Conservation (phyloP, 2,888 invertebrate genomes). For the Linyphia triangularis region DNA sequence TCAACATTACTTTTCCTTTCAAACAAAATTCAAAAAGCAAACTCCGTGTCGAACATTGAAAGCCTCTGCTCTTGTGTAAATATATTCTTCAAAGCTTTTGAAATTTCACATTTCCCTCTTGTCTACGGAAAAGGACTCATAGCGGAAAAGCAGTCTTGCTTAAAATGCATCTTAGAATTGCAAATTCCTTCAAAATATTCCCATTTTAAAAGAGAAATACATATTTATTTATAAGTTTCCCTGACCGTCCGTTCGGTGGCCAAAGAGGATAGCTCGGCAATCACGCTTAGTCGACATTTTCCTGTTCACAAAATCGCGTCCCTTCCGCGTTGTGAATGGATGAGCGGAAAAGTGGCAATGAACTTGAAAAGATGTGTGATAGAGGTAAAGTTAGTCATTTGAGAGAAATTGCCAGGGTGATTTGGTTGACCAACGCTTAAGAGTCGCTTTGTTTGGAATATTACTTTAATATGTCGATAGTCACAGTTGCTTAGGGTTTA, state of each 20-base stretch:
- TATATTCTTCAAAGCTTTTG: no score
- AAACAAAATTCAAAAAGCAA: background rate
- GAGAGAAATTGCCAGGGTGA: background rate
- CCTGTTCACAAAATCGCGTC: background rate
- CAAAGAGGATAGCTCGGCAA: background rate
- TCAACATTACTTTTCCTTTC: background rate
- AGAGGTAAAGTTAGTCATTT: background rate
- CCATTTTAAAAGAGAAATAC: background rate
- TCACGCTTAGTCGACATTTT: background rate
- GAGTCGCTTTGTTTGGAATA: no score
- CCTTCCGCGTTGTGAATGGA: slow-evolving; percentile 1
- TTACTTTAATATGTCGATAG: no score
- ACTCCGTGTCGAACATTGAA: background rate
- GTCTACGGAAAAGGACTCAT: background rate
- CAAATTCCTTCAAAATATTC: slow-evolving; percentile 12
- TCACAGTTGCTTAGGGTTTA: no score
- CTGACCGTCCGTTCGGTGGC: background rate
- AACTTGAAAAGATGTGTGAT: slow-evolving; percentile 5
- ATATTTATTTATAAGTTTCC: background rate
- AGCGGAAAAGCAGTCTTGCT: background rate
- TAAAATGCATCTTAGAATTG: slow-evolving; percentile 1
- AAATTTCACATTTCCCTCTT: background rate
- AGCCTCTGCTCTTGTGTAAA: background rate
- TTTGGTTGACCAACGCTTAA: background rate
- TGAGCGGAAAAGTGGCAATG: slow-evolving; percentile 10